Percentiles rank a stretch among this genome's conserved stretches.
Conservation (phyloP, 2,888 invertebrate genomes). For the Perizoma affinitatum region DNA sequence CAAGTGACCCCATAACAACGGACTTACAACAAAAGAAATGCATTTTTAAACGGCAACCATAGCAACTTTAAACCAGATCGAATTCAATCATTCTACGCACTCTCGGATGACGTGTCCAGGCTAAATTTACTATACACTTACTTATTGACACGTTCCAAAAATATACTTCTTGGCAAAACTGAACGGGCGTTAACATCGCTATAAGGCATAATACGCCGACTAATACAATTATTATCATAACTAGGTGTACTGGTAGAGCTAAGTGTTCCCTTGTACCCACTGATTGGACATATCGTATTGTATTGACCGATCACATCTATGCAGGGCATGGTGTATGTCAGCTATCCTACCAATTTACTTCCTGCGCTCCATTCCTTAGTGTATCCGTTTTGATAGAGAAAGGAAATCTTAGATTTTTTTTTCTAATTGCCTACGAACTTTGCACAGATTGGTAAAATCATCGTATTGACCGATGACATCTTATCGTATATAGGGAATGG, state of each 20-base stretch:
- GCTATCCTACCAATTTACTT: slow-evolving; percentile 16
- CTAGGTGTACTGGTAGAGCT: slow-evolving; percentile 24
- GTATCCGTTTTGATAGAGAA: slow-evolving; percentile 2
- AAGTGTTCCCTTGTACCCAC: slow-evolving; percentile 24
- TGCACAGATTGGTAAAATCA: neutral
- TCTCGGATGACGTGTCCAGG: slow-evolving; percentile 73
- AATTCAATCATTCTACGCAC: slow-evolving; percentile 71
- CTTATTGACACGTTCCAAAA: slow-evolving; percentile 84
- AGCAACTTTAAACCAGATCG: slow-evolving; percentile 50
- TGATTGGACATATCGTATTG: slow-evolving; percentile 7
- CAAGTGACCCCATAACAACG: slow-evolving; percentile 43
- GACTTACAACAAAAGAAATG: slow-evolving; percentile 47
- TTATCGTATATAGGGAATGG: neutral
- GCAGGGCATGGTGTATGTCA: no score
- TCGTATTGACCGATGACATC: slow-evolving; percentile 20
- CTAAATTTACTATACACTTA: slow-evolving; percentile 82
- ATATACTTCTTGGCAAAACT: slow-evolving; percentile 82
- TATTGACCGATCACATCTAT: slow-evolving; percentile 17
- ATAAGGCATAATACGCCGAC: slow-evolving; percentile 77
- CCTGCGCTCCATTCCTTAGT: slow-evolving; percentile 25
- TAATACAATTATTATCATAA: slow-evolving; percentile 49
- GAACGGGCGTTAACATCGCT: slow-evolving; percentile 82
- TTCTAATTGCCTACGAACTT: no score
- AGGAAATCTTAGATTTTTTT: no score
- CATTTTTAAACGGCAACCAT: slow-evolving; percentile 31